Evolutionary conservation across 2,888 invertebrate genomes (phyloP), one percentile per base, ranked within the genome.

Genomic region (Acanthosepion lycidas): DNA sequence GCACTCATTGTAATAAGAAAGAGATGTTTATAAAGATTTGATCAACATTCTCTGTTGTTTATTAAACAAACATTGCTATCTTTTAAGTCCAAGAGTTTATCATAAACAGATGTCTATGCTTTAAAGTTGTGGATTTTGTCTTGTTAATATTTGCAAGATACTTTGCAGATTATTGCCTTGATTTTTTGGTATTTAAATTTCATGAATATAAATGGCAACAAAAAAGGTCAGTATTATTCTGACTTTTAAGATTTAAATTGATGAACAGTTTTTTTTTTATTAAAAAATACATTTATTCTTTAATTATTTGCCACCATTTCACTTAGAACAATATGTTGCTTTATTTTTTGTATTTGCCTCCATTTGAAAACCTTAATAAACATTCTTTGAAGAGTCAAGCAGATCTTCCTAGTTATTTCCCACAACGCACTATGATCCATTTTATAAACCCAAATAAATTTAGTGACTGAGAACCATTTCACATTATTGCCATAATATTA

Each of bases 391-490:
- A 78, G n/a, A 78, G 4, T 15, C 28, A 78, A 2, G 78, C n/a
- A 78, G n/a, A 78, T 78, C 78, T 78, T 9, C 78, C 8, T 28
- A 78, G 78, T 78, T 78, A 78, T 78, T 78, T 78, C 78, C 78
- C 9, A 59, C 20, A 59, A 59, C 26, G 23, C 59, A 23, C 18
- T 55, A 18, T 55, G 55, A 15, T 20, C 15, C 8, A 51, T 51
- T 51, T 8, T 51, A 42, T 42, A 42, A 42, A 42, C 42, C 42
- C 42, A 3, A 42, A 42, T 2, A 78, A 78, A n/a, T 78, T 78
- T 78, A 78, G 78, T 78, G 12, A n/a, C n/a, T 78, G n/a, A 78
- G n/a, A 78, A 78, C n/a, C 78, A 78, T 78, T 78, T 78, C n/a
- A 78, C 78, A 78, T 78, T 8, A 78, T n/a, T n/a, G 8, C 9